These are phyloP conservation scores for Griposia aprilina DNA, from an alignment of 2,888 invertebrate species.

Conservation along the genomic window DNA sequence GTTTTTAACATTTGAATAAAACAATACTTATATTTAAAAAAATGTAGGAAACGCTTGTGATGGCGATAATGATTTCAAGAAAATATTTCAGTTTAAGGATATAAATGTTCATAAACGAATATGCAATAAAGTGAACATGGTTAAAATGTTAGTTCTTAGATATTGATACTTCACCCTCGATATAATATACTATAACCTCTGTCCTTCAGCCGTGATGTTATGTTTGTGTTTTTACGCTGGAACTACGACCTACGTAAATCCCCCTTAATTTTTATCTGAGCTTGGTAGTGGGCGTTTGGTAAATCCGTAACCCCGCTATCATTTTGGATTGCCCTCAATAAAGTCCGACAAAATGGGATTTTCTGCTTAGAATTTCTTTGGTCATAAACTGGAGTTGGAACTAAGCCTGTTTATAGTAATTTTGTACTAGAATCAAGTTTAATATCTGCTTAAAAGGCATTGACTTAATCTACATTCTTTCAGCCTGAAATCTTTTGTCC, in stretches of 20 bases:
- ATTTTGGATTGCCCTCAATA: slow-evolving; percentile 51
- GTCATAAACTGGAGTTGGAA: slow-evolving; percentile 36
- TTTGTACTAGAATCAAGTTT: slow-evolving; percentile 21
- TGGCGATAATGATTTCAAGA: too few relatives aligned
- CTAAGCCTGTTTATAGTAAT: slow-evolving; percentile 23
- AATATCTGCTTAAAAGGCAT: slow-evolving; percentile 20
- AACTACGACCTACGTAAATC: slow-evolving; percentile 30
- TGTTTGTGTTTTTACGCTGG: slow-evolving; percentile 13
- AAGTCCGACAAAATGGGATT: slow-evolving; percentile 50
- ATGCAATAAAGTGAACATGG: too few relatives aligned
- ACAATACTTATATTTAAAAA: too few relatives aligned
- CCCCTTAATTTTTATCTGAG: slow-evolving; percentile 45
- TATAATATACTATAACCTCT: neutral
- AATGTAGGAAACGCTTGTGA: too few relatives aligned
- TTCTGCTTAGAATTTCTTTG: slow-evolving; percentile 47
- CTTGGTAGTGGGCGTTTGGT: slow-evolving; percentile 32
- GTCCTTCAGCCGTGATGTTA: neutral
- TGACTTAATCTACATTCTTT: neutral
- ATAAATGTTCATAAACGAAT: too few relatives aligned
- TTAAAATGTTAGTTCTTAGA: too few relatives aligned
- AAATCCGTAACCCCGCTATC: slow-evolving; percentile 57
- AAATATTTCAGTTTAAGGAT: too few relatives aligned
- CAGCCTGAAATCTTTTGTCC: neutral
- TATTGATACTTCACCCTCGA: too few relatives aligned
- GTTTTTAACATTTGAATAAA: too few relatives aligned